Percentiles rank a stretch among this genome's conserved stretches.
Conservation (phyloP, 1,140 invertebrate species). For the Acyrthosiphon pisum region DNA sequence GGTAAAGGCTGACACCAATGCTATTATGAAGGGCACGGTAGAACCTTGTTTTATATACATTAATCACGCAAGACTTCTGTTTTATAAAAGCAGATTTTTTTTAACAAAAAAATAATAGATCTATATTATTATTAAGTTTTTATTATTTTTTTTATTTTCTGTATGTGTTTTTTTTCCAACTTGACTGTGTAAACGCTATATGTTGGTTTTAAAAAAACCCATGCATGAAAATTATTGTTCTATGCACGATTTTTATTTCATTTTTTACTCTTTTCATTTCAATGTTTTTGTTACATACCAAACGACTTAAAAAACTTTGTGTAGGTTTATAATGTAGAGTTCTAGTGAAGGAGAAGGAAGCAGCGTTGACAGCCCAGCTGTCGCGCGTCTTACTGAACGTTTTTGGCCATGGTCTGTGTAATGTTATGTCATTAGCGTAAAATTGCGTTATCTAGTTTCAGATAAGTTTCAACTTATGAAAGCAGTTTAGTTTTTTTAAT, state of each 20-base stretch:
- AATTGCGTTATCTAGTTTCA: conserved; percentile 38
- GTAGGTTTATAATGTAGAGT: not conserved
- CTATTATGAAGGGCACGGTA: conserved; percentile 43
- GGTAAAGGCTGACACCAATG: conserved; percentile 53
- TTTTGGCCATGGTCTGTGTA: conserved; percentile 12
- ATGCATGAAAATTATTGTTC: conserved; percentile 37
- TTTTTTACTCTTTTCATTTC: not conserved
- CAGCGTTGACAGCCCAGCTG: conserved; percentile 43
- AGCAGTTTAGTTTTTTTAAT: conserved; percentile 27
- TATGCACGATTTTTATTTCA: conserved; percentile 35
- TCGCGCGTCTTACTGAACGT: conserved; percentile 32
- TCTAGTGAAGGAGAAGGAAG: not conserved
- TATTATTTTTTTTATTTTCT: conserved; percentile 2
- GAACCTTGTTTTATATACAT: conserved; percentile 54
- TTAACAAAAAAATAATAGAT: conserved; percentile 40
- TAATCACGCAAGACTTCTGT: conserved; percentile 55
- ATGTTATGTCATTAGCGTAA: conserved; percentile 35
- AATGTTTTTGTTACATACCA: conserved; percentile 6
- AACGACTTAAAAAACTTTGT: conserved; percentile 29
- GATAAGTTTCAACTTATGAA: conserved; percentile 25
- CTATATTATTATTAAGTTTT: not conserved
- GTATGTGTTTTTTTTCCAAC: not conserved
- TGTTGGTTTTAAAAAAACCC: not conserved
- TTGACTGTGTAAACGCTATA: conserved; percentile 13
- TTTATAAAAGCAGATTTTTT: conserved; percentile 43